Base-by-base conservation (phyloP, 2,888 invertebrate species). In the Campoplex nolae region DNA sequence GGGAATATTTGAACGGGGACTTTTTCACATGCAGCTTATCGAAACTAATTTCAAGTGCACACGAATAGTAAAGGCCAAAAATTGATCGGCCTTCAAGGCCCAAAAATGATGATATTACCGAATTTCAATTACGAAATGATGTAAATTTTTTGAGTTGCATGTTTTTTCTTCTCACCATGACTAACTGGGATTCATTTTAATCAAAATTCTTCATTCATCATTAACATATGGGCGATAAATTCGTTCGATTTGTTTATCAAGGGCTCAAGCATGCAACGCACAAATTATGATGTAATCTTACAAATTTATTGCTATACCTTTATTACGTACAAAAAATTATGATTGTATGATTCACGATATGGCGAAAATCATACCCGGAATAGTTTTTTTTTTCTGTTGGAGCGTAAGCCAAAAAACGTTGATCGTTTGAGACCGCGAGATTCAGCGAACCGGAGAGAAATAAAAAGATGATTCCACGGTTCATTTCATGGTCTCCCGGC, bases 401-500 rank as follows among this genome's bases (percentile, higher is more conserved):
- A 32, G 11, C 51, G 16, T 13, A 65, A 75, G 62, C 48, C 48
- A 28, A 32, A 45, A 51, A 78, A 58, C 28, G 28, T 68, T 56
- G 28, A 77, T 82, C 18, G 77, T 74, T 68, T 48, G 77, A 74
- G 77, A 68, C 81, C 82, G 77, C 82, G 82, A 78, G 82, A 82
- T 58, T 71, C 77, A 77, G 35, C 73, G 67, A 56, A 85, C 16
- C 62, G 67, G 67, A 67, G 42, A 48, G 48, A 74, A 67, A 77
- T 73, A 80, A 45, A 75, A 62, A 35, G 42, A 56, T 78, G 18
- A 48, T 67, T 85, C 82, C 85, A 82, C 77, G 82, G 77, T 74
- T 81, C 48, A 51, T 51, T 75, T 48, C 74, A 48, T 70, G 70
- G 65, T 74, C 45, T 28, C 45, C 45, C 67, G 73, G 54, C 32